phyloP scores from a whole-genome alignment of 2,888 invertebrate genomes.

The Hipparchia sbordonii region DNA sequence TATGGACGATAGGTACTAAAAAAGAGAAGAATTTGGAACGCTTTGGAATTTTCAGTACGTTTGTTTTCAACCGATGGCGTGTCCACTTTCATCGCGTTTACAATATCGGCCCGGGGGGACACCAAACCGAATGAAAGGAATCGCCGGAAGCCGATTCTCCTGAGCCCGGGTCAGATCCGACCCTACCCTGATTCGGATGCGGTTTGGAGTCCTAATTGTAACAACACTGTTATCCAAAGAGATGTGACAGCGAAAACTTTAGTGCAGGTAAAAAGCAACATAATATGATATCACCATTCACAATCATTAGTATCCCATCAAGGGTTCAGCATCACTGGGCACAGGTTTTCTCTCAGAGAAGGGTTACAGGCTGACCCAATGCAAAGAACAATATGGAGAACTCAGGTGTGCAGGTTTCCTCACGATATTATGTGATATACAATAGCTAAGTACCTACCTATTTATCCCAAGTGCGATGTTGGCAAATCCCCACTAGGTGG shows the following conservation, averaged over 20 bases:
- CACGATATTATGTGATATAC: neutral
- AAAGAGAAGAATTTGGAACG: too few relatives aligned
- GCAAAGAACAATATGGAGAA: too few relatives aligned
- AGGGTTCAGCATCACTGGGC: too few relatives aligned
- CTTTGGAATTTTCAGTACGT: conserved; percentile 54
- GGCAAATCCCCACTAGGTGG: too few relatives aligned
- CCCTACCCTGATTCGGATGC: conserved; percentile 50
- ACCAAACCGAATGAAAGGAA: conserved; percentile 58
- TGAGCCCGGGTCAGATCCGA: conserved; percentile 59
- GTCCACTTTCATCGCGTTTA: conserved; percentile 69
- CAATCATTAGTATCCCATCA: too few relatives aligned
- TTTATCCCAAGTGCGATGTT: too few relatives aligned
- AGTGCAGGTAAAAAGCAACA: conserved; percentile 55
- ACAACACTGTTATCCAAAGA: conserved; percentile 65
- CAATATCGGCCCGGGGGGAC: conserved; percentile 66
- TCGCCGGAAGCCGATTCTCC: conserved; percentile 53
- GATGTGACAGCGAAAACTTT: conserved; percentile 66
- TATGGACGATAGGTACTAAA: too few relatives aligned
- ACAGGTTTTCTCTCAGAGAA: too few relatives aligned
- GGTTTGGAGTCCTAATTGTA: conserved; percentile 52
- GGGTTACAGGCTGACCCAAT: too few relatives aligned
- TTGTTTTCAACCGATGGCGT: conserved; percentile 56
- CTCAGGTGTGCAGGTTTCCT: too few relatives aligned
- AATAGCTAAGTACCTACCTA: too few relatives aligned
- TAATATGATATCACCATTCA: too few relatives aligned